Percentiles rank a stretch among this genome's conserved stretches.
These are phyloP conservation scores for Holothuria glaberrima DNA, from an alignment of 35 echinoderm and acorn worm species.

Conservation along the genomic window DNA sequence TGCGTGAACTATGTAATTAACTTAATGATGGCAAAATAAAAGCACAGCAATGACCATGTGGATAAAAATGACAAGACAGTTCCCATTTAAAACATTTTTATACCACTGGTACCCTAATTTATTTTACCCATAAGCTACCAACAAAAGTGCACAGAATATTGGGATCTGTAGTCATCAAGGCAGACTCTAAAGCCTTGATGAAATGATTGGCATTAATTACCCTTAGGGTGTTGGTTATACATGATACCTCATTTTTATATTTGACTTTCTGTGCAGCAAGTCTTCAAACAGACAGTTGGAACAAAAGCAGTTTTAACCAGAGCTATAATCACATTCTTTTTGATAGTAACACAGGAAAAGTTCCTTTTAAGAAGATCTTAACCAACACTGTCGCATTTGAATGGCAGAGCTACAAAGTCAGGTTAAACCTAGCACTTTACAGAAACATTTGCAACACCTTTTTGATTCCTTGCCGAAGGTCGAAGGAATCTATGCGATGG, in stretches of 20 bases:
- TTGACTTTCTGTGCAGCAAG: neutral
- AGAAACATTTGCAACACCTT: neutral
- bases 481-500: too few relatives aligned
- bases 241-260: neutral
- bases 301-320: neutral
- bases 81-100: too few relatives aligned
- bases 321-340: neutral
- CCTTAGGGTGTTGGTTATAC: neutral
- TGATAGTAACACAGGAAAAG: too few relatives aligned
- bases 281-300: neutral
- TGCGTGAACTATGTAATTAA: too few relatives aligned
- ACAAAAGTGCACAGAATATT: constrained; percentile 6
- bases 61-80: too few relatives aligned
- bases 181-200: neutral
- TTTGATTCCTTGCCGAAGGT: too few relatives aligned
- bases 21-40: too few relatives aligned
- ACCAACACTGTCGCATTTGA: constrained; percentile 4
- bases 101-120: too few relatives aligned
- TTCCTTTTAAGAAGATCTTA: too few relatives aligned
- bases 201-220: constrained; percentile 25
- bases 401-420: neutral
- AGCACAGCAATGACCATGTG: too few relatives aligned
- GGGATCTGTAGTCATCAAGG: neutral
- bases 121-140: neutral
- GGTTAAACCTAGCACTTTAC: neutral